Percentiles rank a stretch among this genome's conserved stretches.
phyloP scores from a whole-genome alignment of 2,113 vertebrate species.

The Cyanoliseus patagonus region DNA sequence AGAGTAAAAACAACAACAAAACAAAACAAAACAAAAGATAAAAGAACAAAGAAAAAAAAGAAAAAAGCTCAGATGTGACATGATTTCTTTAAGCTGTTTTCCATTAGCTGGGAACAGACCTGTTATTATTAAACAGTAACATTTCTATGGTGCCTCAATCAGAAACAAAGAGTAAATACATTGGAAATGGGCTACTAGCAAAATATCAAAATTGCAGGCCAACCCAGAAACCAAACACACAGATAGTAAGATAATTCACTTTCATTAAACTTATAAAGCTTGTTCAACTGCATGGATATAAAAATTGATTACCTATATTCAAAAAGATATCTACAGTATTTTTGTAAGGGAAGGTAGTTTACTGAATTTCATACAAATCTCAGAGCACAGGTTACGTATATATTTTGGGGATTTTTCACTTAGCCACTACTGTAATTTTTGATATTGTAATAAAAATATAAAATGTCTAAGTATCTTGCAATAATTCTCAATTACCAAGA shows the following conservation, averaged over 20 bases:
- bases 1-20: background rate
- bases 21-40: background rate
- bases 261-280: background rate
- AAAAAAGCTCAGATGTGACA: background rate
- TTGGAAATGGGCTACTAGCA: background rate
- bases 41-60: background rate
- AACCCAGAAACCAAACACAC: rapidly evolving
- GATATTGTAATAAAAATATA: background rate
- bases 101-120: background rate
- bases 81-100: background rate
- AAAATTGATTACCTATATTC: background rate
- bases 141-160: background rate
- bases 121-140: background rate
- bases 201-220: background rate
- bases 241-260: rapidly evolving
- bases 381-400: rapidly evolving
- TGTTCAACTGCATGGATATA: background rate
- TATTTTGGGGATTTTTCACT: background rate
- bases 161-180: background rate
- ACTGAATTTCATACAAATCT: background rate
- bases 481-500: background rate
- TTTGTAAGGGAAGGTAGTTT: background rate
- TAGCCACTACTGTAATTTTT: background rate
- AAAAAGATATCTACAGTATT: background rate
- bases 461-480: background rate